phyloP scores from a whole-genome alignment of 2,888 invertebrate genomes.

The Catocala nupta region DNA sequence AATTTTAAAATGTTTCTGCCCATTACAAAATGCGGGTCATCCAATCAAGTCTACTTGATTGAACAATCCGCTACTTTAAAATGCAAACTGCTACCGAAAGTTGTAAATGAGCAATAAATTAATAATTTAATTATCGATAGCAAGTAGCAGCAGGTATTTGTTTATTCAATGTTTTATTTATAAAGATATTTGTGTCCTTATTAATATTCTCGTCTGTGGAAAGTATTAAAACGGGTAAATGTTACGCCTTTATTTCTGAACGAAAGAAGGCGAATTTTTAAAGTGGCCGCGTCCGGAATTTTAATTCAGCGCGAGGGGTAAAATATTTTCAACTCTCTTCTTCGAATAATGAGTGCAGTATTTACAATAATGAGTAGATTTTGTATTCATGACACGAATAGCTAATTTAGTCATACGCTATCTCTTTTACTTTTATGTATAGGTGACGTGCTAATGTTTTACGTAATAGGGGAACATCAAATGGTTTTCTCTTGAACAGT shows the following conservation, averaged over 20 bases:
- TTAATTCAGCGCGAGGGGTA: constrained; percentile 59
- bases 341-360: constrained; percentile 60
- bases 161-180: constrained; percentile 23
- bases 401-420: constrained; percentile 46
- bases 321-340: constrained; percentile 62
- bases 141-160: constrained; percentile 1
- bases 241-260: constrained; percentile 67
- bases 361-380: constrained; percentile 53
- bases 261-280: constrained; percentile 63
- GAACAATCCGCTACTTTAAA: constrained; percentile 6
- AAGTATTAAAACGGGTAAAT: constrained; percentile 65
- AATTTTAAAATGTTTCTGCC: too few relatives aligned
- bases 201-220: constrained; percentile 63
- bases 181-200: constrained; percentile 47
- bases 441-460: constrained; percentile 5
- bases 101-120: constrained; percentile 2
- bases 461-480: not conserved
- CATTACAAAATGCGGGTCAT: not conserved
- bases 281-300: constrained; percentile 63
- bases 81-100: constrained; percentile 3
- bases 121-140: constrained; percentile 14
- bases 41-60: constrained; percentile 4
- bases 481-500: not conserved
- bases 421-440: constrained; percentile 25
- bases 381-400: constrained; percentile 48